Percentiles rank a stretch among this genome's conserved stretches.
Evolutionary conservation across 2,113 vertebrate genomes (phyloP).

Genomic region (Lontra canadensis): DNA sequence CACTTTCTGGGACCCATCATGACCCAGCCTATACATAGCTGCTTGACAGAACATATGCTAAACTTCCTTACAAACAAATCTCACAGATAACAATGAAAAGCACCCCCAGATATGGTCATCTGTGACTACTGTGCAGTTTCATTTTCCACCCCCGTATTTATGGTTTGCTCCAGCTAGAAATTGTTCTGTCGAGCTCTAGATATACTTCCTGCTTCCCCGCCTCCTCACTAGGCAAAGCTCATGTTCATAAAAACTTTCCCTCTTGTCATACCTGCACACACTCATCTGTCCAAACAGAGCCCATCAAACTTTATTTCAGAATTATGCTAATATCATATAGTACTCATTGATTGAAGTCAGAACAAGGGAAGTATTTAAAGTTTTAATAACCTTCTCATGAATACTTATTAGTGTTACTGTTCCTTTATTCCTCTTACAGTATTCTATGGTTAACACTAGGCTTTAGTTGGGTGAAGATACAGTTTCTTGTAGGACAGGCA

Average conservation of each 20-base stretch:
- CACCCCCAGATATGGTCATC: background rate
- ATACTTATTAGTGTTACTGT: conserved; percentile 20
- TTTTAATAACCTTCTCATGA: conserved; percentile 42
- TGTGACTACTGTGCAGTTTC: background rate
- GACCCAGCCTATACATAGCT: background rate
- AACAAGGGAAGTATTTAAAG: conserved; percentile 38
- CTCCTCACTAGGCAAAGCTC: background rate
- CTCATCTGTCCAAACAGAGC: background rate
- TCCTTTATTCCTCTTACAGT: background rate
- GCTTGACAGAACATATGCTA: too few relatives aligned
- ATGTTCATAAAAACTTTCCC: background rate
- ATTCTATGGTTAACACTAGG: background rate
- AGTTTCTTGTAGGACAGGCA: background rate
- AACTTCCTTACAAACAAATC: background rate
- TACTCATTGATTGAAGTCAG: conserved; percentile 16
- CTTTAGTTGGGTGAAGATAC: background rate
- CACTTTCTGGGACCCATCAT: background rate
- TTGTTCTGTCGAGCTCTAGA: background rate
- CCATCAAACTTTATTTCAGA: conserved; percentile 39
- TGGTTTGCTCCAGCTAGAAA: background rate
- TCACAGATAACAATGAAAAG: background rate
- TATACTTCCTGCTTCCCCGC: background rate
- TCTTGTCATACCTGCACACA: background rate
- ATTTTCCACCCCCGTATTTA: background rate
- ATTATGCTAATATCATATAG: conserved; percentile 18